Base-by-base conservation (phyloP, 2,888 invertebrate species). In the Punctoribates punctum region DNA sequence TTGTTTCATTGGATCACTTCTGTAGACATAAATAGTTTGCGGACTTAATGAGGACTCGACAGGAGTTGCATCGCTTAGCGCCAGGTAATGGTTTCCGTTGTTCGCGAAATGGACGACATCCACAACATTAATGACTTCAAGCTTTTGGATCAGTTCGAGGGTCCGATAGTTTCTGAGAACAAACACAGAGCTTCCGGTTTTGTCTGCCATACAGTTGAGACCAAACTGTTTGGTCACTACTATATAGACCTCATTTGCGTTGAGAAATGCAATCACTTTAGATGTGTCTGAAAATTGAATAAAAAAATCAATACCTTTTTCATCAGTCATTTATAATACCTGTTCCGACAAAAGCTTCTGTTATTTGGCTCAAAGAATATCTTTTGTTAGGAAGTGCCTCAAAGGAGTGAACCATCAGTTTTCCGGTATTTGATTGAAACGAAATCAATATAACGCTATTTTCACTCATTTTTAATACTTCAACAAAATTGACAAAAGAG, bases 1-100 rank as follows among this genome's bases (percentile, higher is more conserved):
- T 3, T 62, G 29, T 62, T 4, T 42, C 23, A 42, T 42, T n/a
- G 5, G 3, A 42, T 42, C 70, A 42, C 34, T 70, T 70, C 70
- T 38, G 42, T 70, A 70, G 46, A 70, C 42, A 42, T 70, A 42
- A 70, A 70, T 70, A 17, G 42, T 70, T 38, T 70, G 70, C 23
- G 70, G 42, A 38, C 29, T 23, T 3, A 42, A 15, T 15, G 70
- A 70, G 1, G 23, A 29, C 23, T 70, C 42, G 23, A 8, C 42
- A 23, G 42, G 20, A 8, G 70, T 70, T 9, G 9, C 29, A 13
- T 70, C 70, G 42, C 70, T 70, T 38, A 70, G 34, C 11, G 70
- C 70, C 20, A 70, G 34, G 23, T 70, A 70, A 46, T 70, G 42
- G 4, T 29, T 70, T 38, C 70, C 42, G 70, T 70, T 42, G 34